A percentile compares a stretch with the other conserved stretches of the same genome.
Evolutionary conservation across 2,113 vertebrate genomes (phyloP).

Genomic region (Catagonus wagneri): DNA sequence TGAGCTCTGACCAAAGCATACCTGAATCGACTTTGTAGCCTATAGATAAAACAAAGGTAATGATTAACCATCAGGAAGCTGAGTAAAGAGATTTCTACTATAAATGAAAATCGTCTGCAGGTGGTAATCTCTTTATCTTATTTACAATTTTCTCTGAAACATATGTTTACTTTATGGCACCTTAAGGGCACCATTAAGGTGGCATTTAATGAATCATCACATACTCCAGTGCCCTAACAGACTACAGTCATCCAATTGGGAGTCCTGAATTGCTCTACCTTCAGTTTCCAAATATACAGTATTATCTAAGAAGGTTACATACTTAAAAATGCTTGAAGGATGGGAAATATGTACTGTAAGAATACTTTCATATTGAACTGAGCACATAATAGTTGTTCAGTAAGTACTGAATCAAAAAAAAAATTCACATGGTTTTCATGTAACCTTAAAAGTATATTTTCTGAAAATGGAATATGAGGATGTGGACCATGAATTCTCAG

Average conservation of each 20-base stretch:
- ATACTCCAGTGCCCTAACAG: neutral
- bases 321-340: neutral
- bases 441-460: neutral
- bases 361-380: neutral
- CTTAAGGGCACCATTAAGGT: neutral
- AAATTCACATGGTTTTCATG: neutral
- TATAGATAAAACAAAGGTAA: neutral
- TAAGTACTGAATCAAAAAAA: neutral
- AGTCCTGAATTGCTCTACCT: neutral
- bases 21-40: neutral
- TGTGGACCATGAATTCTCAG: neutral
- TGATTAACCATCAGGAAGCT: constrained; percentile 5
- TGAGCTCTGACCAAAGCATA: neutral
- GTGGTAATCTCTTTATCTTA: neutral
- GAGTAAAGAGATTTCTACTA: neutral
- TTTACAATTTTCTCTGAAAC: constrained; percentile 40
- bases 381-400: neutral
- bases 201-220: neutral
- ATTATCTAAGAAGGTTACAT: neutral
- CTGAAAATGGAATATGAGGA: neutral
- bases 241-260: neutral
- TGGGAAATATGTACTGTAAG: neutral
- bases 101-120: constrained; percentile 42
- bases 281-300: neutral
- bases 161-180: constrained; percentile 7